A percentile compares a stretch with the other conserved stretches of the same genome.
Conservation (phyloP, 1,140 invertebrate species). For the Formica exsecta region DNA sequence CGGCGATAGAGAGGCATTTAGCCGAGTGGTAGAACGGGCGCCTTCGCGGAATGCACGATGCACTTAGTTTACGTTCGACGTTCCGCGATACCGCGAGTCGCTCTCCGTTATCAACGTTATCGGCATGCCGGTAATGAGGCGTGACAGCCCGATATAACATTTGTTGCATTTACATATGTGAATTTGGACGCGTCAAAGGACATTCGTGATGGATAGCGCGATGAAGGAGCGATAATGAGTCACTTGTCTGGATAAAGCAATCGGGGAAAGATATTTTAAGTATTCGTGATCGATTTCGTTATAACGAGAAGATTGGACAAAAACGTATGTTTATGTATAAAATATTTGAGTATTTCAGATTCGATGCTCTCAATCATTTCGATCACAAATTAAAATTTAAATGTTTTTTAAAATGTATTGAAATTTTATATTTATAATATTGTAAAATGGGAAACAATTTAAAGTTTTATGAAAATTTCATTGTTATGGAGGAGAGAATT, state of each 20-base stretch:
- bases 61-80: slow-evolving; percentile 36
- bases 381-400: neutral
- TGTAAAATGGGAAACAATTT: neutral
- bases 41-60: neutral
- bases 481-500: neutral
- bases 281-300: neutral
- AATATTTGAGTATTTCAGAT: neutral
- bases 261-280: neutral
- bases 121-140: neutral
- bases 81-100: slow-evolving; percentile 4
- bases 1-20: slow-evolving; percentile 13
- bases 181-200: neutral
- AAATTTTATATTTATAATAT: neutral
- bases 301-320: neutral
- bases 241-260: neutral
- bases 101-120: slow-evolving; percentile 12
- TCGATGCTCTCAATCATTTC: neutral
- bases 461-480: neutral
- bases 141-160: neutral
- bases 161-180: neutral
- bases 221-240: neutral
- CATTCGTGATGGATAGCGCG: neutral
- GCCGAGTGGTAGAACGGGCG: neutral
- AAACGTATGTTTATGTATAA: neutral
- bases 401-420: too few relatives aligned